phyloP scores from a whole-genome alignment of 2,113 vertebrate genomes.

The Anhinga rufa region DNA sequence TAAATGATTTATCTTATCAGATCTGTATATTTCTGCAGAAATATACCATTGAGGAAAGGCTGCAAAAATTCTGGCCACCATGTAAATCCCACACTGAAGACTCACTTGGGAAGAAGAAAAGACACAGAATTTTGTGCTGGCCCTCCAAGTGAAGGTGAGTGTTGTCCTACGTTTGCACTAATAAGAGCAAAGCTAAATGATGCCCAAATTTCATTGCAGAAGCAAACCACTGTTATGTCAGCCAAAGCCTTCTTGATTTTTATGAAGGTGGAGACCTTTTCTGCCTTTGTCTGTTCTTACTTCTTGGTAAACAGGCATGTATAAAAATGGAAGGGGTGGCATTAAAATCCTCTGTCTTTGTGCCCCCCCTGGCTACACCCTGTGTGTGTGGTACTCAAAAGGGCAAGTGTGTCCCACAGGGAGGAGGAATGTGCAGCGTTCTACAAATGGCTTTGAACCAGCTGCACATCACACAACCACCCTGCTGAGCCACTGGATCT shows the following conservation, averaged over 20 bases:
- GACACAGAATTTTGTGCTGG: background rate
- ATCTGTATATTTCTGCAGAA: background rate
- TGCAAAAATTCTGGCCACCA: background rate
- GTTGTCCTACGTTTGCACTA: background rate
- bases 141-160: background rate
- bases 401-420: constrained; percentile 48
- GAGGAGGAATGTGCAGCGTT: constrained; percentile 18
- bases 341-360: background rate
- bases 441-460: constrained; percentile 51
- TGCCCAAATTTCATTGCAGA: background rate
- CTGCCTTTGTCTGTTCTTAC: background rate
- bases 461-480: constrained; percentile 30
- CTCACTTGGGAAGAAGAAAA: background rate
- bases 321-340: background rate
- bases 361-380: background rate
- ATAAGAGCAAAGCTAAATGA: background rate
- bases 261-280: background rate
- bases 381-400: constrained; percentile 6
- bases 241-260: background rate
- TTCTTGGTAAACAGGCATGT: background rate
- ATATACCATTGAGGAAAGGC: background rate
- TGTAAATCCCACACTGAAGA: background rate
- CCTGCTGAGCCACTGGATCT: constrained; percentile 40
- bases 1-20: constrained; percentile 8
- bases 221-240: background rate